Percentiles rank a stretch among this genome's conserved stretches.
phyloP scores from a whole-genome alignment of 53 echinoderm and acorn worm species.

The Stichopus horrens region DNA sequence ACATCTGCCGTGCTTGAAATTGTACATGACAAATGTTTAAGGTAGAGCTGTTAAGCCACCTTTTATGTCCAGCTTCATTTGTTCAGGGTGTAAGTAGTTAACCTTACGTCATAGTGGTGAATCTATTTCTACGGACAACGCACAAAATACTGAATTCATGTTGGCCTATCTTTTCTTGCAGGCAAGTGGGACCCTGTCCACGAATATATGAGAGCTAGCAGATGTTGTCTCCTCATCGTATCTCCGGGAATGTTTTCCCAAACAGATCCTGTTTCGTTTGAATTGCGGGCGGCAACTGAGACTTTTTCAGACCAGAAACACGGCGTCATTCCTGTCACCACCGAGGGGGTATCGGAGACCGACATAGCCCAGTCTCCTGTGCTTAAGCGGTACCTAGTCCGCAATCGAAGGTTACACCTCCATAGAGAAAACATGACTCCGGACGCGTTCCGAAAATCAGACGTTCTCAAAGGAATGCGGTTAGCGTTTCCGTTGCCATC shows the following conservation, averaged over 20 bases:
- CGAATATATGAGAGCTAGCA: neutral
- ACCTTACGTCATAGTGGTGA: too few species aligned
- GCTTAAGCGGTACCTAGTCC: neutral
- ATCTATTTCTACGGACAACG: too few species aligned
- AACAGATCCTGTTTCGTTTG: neutral
- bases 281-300: neutral
- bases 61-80: too few species aligned
- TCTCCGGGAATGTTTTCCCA: neutral
- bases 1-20: too few species aligned
- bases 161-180: too few species aligned
- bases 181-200: too few species aligned
- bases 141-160: too few species aligned
- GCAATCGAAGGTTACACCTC: neutral
- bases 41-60: too few species aligned
- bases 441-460: neutral
- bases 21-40: too few species aligned
- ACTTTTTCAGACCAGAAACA: neutral
- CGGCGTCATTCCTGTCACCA: neutral
- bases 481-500: neutral
- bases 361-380: neutral
- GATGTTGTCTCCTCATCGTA: conserved; percentile 18
- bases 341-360: neutral
- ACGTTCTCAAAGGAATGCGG: neutral
- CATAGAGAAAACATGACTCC: neutral
- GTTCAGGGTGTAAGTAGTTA: too few species aligned